A percentile compares a stretch with the other conserved stretches of the same genome.
phyloP scores from a whole-genome alignment of 2,888 invertebrate genomes.

The Augiades crinisus region DNA sequence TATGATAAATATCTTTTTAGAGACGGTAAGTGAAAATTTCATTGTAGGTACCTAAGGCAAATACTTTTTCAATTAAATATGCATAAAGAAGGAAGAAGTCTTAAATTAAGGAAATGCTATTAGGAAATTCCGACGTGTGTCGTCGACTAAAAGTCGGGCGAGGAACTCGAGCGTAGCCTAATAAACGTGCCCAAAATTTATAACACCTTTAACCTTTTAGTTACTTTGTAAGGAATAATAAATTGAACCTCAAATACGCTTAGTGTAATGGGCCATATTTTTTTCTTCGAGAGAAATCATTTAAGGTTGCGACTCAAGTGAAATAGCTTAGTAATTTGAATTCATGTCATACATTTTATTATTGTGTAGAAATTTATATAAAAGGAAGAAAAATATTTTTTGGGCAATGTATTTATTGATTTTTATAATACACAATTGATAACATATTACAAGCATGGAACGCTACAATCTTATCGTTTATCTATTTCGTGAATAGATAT shows the following conservation, averaged over 20 bases:
- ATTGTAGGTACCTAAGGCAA: no score
- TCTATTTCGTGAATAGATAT: conserved; percentile 25
- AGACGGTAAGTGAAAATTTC: no score
- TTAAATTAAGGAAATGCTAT: conserved; percentile 78
- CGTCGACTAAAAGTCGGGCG: conserved; percentile 65
- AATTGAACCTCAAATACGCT: conserved; percentile 55
- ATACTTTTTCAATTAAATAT: no score
- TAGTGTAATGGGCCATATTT: conserved; percentile 42
- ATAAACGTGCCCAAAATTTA: conserved; percentile 78
- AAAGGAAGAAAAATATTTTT: conserved; percentile 11
- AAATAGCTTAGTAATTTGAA: conserved; percentile 17
- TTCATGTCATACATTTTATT: conserved; percentile 2
- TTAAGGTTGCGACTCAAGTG: conserved; percentile 17
- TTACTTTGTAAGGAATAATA: conserved; percentile 52
- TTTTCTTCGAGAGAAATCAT: conserved; percentile 29
- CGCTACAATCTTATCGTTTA: conserved; percentile 13
- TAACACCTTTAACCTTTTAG: conserved; percentile 70
- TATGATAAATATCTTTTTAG: no score
- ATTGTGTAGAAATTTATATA: conserved; percentile 1
- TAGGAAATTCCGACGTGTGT: conserved; percentile 78
- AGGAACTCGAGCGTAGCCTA: conserved; percentile 57
- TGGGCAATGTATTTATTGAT: background rate
- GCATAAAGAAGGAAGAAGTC: conserved; percentile 48
- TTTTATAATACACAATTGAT: background rate
- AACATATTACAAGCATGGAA: background rate